Evolutionary conservation across 2,797 vertebrate genomes (phyloP), one percentile per base, ranked within the genome.

Genomic region (Ceyx erithaca): DNA sequence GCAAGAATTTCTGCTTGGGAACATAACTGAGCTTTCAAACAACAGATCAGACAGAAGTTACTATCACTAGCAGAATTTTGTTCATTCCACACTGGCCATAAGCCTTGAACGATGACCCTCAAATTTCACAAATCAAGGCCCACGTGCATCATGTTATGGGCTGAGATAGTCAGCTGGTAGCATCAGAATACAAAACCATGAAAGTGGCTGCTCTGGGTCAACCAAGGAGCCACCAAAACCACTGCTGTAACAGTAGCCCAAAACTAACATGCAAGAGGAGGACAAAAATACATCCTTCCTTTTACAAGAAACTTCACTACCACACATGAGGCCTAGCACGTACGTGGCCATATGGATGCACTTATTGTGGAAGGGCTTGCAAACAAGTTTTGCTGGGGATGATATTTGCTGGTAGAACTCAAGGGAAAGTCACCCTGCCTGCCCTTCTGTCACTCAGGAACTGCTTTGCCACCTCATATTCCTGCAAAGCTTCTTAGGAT

Each of bases 1-100:
- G 0, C 45, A 95, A 77, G 68, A 87, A 92, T 87, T 91, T 83
- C 68, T 86, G 57, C 46, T 90, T 83, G 78, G 61, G 66, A 91
- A 89, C 31, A 45, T 52, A 91, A 72, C 0, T 28, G 37, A 61
- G 48, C 33, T 87, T 93, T 92, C 87, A 94, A 88, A 89, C 61
- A 85, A 73, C 68, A 71, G 51, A 89, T 70, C 76, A 83, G 61
- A 81, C 46, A 66, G 14, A 92, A 90, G 45, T 85, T 79, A 87
- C n/a, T 46, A 84, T 64, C 0, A 0, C 43, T 73, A 86, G 33
- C 23, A 89, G 68, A 85, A 80, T 73, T 79, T 58, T 55, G 33
- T 35, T 89, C 80, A 73, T 87, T 70, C 92, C 46, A 62, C 22
- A 26, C 49, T 89, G 31, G 43, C 30, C 54, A 33, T 88, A 83